A percentile compares a stretch with the other conserved stretches of the same genome.
Evolutionary conservation across 2,797 vertebrate genomes (phyloP).

Genomic region (Myotis myotis): DNA sequence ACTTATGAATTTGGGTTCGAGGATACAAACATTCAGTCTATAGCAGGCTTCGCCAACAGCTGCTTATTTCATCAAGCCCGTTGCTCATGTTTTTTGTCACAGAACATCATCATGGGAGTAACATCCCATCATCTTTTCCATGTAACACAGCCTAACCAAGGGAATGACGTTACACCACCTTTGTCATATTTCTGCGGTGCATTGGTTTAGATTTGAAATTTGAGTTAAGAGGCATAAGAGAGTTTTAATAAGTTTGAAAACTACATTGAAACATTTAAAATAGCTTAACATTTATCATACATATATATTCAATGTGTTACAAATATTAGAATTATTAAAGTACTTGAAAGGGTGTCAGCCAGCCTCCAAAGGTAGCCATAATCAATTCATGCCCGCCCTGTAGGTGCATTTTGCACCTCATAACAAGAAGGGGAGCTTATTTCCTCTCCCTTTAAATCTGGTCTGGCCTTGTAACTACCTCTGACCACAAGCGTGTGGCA

Average conservation of each 20-base stretch:
- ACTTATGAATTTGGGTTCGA: neutral
- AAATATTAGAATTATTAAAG: neutral
- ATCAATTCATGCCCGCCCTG: too few relatives aligned
- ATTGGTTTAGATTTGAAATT: neutral
- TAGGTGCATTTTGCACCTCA: neutral
- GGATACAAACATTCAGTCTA: neutral
- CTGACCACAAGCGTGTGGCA: neutral
- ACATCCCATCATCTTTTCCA: neutral
- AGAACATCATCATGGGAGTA: neutral
- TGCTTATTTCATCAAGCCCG: neutral
- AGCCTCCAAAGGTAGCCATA: neutral
- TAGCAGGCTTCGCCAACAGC: neutral
- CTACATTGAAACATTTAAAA: neutral
- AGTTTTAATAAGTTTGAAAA: neutral
- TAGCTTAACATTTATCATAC: neutral
- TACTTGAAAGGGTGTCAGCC: neutral
- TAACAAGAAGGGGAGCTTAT: neutral
- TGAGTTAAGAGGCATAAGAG: neutral
- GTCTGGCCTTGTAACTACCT: neutral
- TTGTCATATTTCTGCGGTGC: neutral
- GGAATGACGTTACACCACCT: neutral
- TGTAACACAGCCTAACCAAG: neutral
- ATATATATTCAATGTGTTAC: neutral
- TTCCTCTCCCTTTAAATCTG: neutral
- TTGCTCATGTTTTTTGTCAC: neutral